Conservation (phyloP, 2,888 invertebrate genomes). For the Autographa pulchrina region DNA sequence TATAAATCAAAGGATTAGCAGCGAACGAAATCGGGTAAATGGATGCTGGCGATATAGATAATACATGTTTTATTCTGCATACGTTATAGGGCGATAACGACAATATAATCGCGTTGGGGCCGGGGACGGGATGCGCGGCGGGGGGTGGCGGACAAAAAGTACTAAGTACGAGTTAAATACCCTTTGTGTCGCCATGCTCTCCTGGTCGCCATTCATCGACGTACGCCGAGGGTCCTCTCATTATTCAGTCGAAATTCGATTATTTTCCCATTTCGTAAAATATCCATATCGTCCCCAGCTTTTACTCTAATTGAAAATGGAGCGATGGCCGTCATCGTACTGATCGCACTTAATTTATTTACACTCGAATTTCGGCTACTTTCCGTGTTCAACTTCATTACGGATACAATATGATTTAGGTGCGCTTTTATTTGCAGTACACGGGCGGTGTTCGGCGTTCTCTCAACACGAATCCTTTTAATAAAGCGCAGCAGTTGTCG, state of each 20-base stretch:
- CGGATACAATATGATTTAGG: conserved; percentile 57
- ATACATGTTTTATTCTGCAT: conserved; percentile 87
- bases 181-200: conserved; percentile 85
- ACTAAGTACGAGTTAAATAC: conserved; percentile 89
- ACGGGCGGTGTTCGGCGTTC: conserved; percentile 36
- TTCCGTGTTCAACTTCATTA: conserved; percentile 62
- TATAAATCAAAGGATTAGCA: conserved; percentile 89
- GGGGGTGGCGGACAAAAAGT: conserved; percentile 83
- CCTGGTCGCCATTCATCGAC: conserved; percentile 82
- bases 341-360: conserved; percentile 81
- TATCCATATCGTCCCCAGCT: conserved; percentile 88
- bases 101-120: conserved; percentile 81
- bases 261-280: conserved; percentile 89
- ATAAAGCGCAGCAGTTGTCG: conserved; percentile 73
- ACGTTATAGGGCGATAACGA: conserved; percentile 88
- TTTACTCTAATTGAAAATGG: conserved; percentile 87
- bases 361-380: conserved; percentile 66
- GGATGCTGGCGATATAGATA: conserved; percentile 86
- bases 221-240: conserved; percentile 83
- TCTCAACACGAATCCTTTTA: conserved; percentile 69
- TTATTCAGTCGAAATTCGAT: conserved; percentile 89
- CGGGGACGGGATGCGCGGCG: conserved; percentile 67
- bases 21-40: conserved; percentile 79
- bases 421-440: conserved; percentile 41
- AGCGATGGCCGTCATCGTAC: conserved; percentile 75